phyloP scores from a whole-genome alignment of 2,888 invertebrate genomes.

The Pollenia amentaria region DNA sequence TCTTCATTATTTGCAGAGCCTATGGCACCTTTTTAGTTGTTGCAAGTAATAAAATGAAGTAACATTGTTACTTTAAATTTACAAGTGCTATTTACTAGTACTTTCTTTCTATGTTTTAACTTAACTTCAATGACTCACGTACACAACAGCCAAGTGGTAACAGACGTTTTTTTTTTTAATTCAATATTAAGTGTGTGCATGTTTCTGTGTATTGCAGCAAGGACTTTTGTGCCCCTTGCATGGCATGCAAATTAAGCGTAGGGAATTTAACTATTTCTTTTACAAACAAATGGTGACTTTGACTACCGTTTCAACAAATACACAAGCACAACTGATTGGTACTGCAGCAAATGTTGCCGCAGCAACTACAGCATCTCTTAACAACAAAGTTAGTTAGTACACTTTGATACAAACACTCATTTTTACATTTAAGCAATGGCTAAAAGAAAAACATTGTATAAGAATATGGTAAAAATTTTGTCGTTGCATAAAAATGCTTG shows the following conservation, averaged over 20 bases:
- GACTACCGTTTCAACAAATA: conserved; percentile 14
- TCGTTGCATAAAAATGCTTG: conserved; percentile 36
- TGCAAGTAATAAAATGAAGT: conserved; percentile 40
- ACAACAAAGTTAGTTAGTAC: conserved; percentile 3
- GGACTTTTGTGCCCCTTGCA: conserved; percentile 48
- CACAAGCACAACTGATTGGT: conserved; percentile 31
- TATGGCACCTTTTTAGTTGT: background rate
- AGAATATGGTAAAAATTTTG: conserved; percentile 24
- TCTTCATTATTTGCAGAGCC: background rate
- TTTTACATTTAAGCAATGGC: background rate
- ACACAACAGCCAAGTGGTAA: conserved; percentile 56
- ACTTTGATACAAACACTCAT: background rate
- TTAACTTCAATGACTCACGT: conserved; percentile 68
- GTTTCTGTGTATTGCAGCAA: conserved; percentile 4
- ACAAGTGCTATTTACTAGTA: conserved; percentile 2
- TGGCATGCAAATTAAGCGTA: conserved; percentile 71
- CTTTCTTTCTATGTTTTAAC: background rate
- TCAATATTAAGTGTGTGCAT: background rate
- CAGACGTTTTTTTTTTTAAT: conserved; percentile 53
- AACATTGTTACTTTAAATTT: conserved; percentile 20
- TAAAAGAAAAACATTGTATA: conserved; percentile 5
- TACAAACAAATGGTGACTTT: conserved; percentile 57
- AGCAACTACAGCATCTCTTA: conserved; percentile 21
- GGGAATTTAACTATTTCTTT: conserved; percentile 61
- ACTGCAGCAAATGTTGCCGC: conserved; percentile 30